Conservation (phyloP, 2,113 vertebrate species). For the Grammomys dolichurus region DNA sequence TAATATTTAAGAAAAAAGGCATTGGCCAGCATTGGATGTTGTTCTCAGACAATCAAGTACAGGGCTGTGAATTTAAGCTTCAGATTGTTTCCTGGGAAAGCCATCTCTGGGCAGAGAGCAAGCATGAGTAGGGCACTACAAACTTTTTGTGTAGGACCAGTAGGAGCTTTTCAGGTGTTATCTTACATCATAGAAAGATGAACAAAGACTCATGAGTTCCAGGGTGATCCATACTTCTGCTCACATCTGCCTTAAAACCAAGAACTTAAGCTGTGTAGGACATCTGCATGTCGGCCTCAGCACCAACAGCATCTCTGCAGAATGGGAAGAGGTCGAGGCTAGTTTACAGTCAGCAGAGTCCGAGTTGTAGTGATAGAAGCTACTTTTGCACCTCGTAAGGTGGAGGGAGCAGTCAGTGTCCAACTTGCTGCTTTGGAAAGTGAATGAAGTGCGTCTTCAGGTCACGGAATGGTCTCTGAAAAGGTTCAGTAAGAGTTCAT, state of each 20-base stretch:
- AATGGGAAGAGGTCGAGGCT: background rate
- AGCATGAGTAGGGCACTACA: background rate
- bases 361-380: background rate
- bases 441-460: background rate
- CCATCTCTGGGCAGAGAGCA: background rate
- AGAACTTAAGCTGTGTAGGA: background rate
- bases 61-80: background rate
- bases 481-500: conserved; percentile 18
- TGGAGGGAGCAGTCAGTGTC: no score
- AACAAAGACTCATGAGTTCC: background rate
- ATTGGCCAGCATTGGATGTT: background rate
- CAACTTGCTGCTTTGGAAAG: conserved; percentile 10
- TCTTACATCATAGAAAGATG: background rate
- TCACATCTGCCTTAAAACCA: background rate
- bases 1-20: background rate
- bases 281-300: background rate
- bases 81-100: background rate
- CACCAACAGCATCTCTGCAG: background rate
- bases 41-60: background rate
- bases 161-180: background rate
- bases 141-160: background rate
- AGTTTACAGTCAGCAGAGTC: background rate
- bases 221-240: background rate
- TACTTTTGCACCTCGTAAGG: background rate
- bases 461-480: conserved; percentile 3